Evolutionary conservation across 2,797 vertebrate genomes (phyloP), one percentile per base, ranked within the genome.

Genomic region (Platyrinchus mystaceus): DNA sequence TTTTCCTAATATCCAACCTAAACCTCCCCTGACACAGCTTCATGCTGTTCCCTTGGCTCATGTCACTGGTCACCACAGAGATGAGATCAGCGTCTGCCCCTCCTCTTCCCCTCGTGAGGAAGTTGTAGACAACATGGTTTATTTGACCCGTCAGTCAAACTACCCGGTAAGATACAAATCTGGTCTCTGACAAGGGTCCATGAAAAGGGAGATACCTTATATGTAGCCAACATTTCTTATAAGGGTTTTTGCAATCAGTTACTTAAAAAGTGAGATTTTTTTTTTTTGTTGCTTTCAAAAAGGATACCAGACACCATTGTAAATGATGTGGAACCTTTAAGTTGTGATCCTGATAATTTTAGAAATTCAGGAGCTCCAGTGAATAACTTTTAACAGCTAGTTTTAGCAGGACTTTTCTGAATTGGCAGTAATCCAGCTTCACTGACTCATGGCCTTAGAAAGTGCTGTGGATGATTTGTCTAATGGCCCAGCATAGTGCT

Each of bases 381-480:
- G 44, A 59, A 15, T 66, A 83, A 73, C 43, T 92, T 69, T 13
- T 89, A 79, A 49, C 18, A 59, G n/a, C 14, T 70, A 67, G 20
- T 47, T 89, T 70, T 85, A 83, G 24, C 28, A 74, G 34, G 49
- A 66, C 44, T 59, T 81, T 67, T 77, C 59, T 77, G 73, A 92
- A 56, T 30, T 93, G 92, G 94, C 75, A 59, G 23, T 60, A 73
- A 41, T 77, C 76, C 92, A 93, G n/a, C 34, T 74, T 74, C 71
- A 70, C 41, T 83, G 87, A 74, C 64, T 89, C 87, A 76, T 4
- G 9, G 26, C 73, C 14, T 91, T 79, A 87, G 56, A 73, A 92
- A 85, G 64, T 63, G 76, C 68, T 67, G 23, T 44, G 92, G 87
- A 47, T 93, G 68, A 87, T 93, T 96, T 91, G 79, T 94, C 64